These are phyloP conservation scores for Amyelois transitella DNA, from an alignment of 1,140 invertebrate genomes.

Conservation along the genomic window DNA sequence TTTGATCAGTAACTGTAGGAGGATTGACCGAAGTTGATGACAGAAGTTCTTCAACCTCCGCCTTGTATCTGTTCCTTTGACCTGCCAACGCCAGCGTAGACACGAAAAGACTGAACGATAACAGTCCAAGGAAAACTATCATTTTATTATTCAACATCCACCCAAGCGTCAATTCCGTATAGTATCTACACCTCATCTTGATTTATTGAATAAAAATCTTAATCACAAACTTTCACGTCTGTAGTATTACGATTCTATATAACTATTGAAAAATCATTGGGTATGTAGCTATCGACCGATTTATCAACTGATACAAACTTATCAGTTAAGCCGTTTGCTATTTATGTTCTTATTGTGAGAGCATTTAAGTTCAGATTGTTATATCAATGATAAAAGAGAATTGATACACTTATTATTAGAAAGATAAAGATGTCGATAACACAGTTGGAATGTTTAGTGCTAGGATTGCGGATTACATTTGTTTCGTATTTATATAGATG, in stretches of 20 bases:
- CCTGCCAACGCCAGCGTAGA: slow-evolving; percentile 46
- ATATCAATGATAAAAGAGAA: neutral
- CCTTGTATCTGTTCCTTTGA: slow-evolving; percentile 35
- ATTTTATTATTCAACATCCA: slow-evolving; percentile 63
- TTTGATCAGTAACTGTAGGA: neutral
- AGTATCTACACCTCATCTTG: slow-evolving; percentile 52
- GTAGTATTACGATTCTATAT: neutral
- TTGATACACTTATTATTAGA: neutral
- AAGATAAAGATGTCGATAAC: neutral
- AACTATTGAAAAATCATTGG: neutral
- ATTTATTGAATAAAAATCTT: slow-evolving; percentile 4
- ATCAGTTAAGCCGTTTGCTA: neutral
- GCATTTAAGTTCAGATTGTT: neutral
- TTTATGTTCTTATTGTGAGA: neutral
- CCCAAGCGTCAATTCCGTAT: slow-evolving; percentile 30
- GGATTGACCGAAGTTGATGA: neutral
- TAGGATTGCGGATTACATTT: neutral
- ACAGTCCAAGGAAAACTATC: slow-evolving; percentile 49
- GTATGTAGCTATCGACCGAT: neutral
- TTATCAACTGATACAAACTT: slow-evolving; percentile 9
- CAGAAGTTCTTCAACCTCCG: neutral
- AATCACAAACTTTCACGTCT: neutral
- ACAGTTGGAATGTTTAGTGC: neutral
- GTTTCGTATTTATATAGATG: slow-evolving; percentile 6
- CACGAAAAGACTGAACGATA: slow-evolving; percentile 55